Percentiles rank a stretch among this genome's conserved stretches.
Conservation (phyloP, 2,113 vertebrate species). For the Pleuronectes platessa region DNA sequence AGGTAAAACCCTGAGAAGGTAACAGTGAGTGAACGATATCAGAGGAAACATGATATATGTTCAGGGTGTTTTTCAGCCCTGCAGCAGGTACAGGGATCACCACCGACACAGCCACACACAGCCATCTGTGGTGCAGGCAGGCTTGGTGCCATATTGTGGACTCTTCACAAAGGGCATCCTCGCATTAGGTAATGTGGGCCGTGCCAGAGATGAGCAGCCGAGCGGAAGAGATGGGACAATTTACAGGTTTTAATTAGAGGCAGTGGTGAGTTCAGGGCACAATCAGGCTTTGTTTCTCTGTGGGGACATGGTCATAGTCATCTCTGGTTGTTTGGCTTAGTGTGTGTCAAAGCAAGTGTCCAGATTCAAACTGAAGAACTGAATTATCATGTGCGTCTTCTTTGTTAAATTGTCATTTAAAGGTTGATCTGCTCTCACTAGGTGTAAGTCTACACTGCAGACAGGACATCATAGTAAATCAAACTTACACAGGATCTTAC, state of each 20-base stretch:
- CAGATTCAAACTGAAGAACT: not conserved
- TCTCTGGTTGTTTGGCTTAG: not conserved
- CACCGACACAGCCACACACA: conserved; percentile 26
- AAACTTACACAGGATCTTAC: not conserved
- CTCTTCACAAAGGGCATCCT: conserved; percentile 63
- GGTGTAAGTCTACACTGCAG: not conserved
- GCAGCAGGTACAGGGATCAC: not conserved
- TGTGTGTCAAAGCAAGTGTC: no score
- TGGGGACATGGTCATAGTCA: not conserved
- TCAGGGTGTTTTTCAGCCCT: no score
- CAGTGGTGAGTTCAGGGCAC: conserved; percentile 11
- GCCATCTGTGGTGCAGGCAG: conserved; percentile 60
- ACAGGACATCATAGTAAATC: not conserved
- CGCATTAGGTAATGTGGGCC: conserved; percentile 51
- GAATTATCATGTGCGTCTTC: not conserved
- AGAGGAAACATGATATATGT: conserved; percentile 64
- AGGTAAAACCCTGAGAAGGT: conserved; percentile 4
- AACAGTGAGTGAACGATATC: conserved; percentile 23
- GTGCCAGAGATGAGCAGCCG: conserved; percentile 58
- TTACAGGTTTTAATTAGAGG: conserved; percentile 65
- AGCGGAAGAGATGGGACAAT: conserved; percentile 66
- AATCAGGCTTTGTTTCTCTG: conserved; percentile 39
- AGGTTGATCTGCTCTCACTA: not conserved
- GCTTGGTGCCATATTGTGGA: conserved; percentile 20
- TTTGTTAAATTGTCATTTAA: not conserved